Conservation (phyloP, 1,140 invertebrate genomes). For the Conopomorpha cramerella region DNA sequence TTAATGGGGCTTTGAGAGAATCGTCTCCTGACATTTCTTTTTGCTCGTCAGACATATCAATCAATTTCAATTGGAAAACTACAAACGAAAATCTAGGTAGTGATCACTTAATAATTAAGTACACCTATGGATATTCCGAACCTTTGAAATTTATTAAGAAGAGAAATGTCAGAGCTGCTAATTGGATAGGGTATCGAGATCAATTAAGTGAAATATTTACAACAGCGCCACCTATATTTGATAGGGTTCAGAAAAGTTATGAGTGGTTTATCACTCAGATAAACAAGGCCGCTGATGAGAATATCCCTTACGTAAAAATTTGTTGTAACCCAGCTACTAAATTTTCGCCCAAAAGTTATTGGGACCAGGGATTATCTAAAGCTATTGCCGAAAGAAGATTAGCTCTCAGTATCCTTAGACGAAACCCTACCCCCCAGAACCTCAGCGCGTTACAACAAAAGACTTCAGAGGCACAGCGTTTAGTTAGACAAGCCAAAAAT, state of each 20-base stretch:
- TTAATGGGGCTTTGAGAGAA: conserved; percentile 5
- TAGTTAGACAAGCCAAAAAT: not conserved
- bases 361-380: conserved; percentile 1
- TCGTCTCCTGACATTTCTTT: conserved; percentile 10
- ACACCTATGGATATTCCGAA: not conserved
- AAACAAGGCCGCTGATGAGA: conserved; percentile 6
- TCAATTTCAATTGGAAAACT: conserved; percentile 8
- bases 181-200: conserved; percentile 4
- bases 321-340: conserved; percentile 1
- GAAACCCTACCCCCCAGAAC: not conserved
- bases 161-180: not conserved
- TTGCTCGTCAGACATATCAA: conserved; percentile 3
- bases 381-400: conserved; percentile 3
- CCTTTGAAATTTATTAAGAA: not conserved
- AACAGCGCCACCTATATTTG: not conserved
- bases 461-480: not conserved
- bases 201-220: conserved; percentile 1
- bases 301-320: conserved; percentile 7
- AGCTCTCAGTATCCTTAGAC: conserved; percentile 4
- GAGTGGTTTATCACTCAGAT: conserved; percentile 11
- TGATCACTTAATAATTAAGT: conserved; percentile 6
- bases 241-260: conserved; percentile 8
- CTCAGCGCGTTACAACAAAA: not conserved
- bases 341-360: conserved; percentile 9
- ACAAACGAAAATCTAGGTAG: conserved; percentile 5